A percentile compares a stretch with the other conserved stretches of the same genome.
Evolutionary conservation across 2,797 vertebrate species (phyloP).

Genomic region (Typhlichthys eigenmanni): DNA sequence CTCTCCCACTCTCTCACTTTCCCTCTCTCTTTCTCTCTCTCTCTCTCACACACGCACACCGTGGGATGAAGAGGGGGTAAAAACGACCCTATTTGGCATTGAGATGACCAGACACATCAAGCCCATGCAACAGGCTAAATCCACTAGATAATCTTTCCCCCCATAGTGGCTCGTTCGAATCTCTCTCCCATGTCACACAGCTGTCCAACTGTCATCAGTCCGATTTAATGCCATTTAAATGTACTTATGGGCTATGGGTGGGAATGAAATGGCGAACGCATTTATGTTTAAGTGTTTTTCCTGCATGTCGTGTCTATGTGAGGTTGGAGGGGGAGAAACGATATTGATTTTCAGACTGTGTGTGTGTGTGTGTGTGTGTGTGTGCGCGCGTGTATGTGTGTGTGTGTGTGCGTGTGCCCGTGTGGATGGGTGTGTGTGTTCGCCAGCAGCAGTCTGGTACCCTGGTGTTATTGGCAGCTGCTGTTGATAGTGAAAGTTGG

Average conservation of each 20-base stretch:
- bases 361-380: constrained; percentile 20
- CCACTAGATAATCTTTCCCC: background rate
- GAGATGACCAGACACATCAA: too few species aligned
- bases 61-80: too few species aligned
- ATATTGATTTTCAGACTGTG: constrained; percentile 52
- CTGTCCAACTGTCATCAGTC: constrained; percentile 1
- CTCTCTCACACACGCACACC: too few species aligned
- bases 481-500: constrained; percentile 68
- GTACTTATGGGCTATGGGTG: constrained; percentile 13
- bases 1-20: too few species aligned
- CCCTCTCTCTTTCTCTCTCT: too few species aligned
- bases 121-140: too few species aligned
- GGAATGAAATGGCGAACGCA: background rate
- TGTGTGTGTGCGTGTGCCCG: constrained; percentile 28
- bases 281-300: constrained; percentile 12
- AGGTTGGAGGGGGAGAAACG: constrained; percentile 23
- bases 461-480: constrained; percentile 67
- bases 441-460: constrained; percentile 67
- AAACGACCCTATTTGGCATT: too few species aligned
- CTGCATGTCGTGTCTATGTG: constrained; percentile 26
- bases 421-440: constrained; percentile 28
- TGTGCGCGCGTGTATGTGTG: constrained; percentile 15
- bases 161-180: background rate
- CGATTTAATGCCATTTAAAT: constrained; percentile 23
- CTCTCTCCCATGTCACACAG: constrained; percentile 4